Base-by-base conservation (phyloP, 1,140 invertebrate genomes). In the Anoplolepis gracilipes region DNA sequence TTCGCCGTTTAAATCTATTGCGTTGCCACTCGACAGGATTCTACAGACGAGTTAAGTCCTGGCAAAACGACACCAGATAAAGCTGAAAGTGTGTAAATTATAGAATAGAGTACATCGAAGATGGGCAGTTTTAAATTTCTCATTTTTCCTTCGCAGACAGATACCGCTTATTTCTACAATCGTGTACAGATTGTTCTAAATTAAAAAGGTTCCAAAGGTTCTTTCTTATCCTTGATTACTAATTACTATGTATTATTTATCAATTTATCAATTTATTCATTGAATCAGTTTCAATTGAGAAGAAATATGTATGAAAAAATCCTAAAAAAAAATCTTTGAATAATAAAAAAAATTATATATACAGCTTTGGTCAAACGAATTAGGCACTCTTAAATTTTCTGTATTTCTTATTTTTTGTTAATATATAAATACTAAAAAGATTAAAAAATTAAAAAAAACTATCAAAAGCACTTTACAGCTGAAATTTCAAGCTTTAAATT, bases 1-100 rank as follows among this genome's bases (percentile, higher is more conserved):
- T 59, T 72, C 13, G 39, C 53, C 67, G 28, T 70, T 70, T 81
- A 81, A 81, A 25, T 81, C 77, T 81, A 81, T 81, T 81, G 49
- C 65, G 64, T 69, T 55, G 25, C 33, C 30, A 39, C 64, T 70
- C 46, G 78, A 61, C 67, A 4, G 19, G 16, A 3, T 22, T n/a
- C 67, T 70, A 57, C 19, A 59, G 25, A 57, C 64, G 22, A 10
- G 19, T 59, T 49, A 59, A 42, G 39, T 25, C 25, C 39, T 19
- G 67, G 28, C 36, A 59, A 57, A 61, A 73, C 13, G 62, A 22
- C 30, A 42, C 67, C 30, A 13, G 78, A 42, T 72, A 72, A 82
- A 72, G 65, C 36, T 72, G 25, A 59, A 70, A 81, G 65, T 65
- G 53, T 13, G 67, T 59, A 42, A 82, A 82, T 73, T 82, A 82